A percentile compares a stretch with the other conserved stretches of the same genome.
phyloP scores from a whole-genome alignment of 2,888 invertebrate species.

The Poecilobothrus nobilitatus region DNA sequence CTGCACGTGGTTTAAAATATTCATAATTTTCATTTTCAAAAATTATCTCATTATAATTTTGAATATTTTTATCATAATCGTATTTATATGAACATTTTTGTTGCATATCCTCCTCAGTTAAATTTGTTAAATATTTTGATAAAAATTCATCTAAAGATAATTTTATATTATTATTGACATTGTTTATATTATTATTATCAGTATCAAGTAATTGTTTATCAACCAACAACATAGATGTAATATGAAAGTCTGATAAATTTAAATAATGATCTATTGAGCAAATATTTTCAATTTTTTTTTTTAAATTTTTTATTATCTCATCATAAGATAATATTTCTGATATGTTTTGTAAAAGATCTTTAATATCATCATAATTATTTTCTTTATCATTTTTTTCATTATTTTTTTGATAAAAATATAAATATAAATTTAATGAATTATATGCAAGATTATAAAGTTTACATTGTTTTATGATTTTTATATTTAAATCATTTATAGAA shows the following conservation, averaged over 20 bases:
- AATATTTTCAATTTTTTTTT: neutral
- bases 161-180: neutral
- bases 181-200: neutral
- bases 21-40: neutral
- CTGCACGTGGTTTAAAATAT: neutral
- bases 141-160: neutral
- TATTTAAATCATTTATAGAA: neutral
- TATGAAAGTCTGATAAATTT: neutral
- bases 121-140: neutral
- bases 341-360: neutral
- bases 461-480: neutral
- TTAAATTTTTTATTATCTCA: neutral
- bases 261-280: neutral
- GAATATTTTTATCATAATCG: no score
- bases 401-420: neutral
- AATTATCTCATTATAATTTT: no score
- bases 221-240: neutral
- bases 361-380: neutral
- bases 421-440: conserved; percentile 12
- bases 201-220: neutral
- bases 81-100: no score
- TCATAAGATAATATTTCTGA: neutral
- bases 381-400: neutral
- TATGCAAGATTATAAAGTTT: conserved; percentile 19
- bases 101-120: neutral